Conservation (phyloP, 2,797 vertebrate genomes). For the Stomatorhinus walkeri region DNA sequence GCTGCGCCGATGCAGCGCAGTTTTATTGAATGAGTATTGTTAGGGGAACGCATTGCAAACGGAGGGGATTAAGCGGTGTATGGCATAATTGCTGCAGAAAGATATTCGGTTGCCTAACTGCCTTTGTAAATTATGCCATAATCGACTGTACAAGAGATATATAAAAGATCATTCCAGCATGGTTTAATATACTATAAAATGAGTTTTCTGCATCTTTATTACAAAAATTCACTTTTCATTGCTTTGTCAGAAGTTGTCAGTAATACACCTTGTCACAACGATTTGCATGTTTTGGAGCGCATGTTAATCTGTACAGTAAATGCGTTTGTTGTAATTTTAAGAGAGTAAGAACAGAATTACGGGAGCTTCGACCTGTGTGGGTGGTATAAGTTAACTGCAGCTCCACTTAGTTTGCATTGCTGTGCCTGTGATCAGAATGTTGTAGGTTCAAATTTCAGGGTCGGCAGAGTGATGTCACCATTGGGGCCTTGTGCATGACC, state of each 20-base stretch:
- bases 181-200: background rate
- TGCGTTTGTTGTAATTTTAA: background rate
- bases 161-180: background rate
- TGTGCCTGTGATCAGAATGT: background rate
- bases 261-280: background rate
- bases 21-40: slow-evolving; percentile 3
- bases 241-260: background rate
- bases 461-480: background rate
- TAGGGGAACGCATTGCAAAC: background rate
- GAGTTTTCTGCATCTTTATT: background rate
- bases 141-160: background rate
- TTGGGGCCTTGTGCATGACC: background rate
- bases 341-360: background rate
- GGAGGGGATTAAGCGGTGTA: background rate
- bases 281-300: background rate
- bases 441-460: background rate
- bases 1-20: background rate
- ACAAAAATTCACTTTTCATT: background rate
- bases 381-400: background rate
- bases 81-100: background rate
- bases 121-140: background rate
- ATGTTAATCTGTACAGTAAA: background rate
- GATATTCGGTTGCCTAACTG: background rate
- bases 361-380: too few species aligned
- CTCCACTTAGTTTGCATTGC: background rate